Evolutionary conservation across 1,140 invertebrate species (phyloP), one percentile per base, ranked within the genome.

Genomic region (Euglossa dilemma): DNA sequence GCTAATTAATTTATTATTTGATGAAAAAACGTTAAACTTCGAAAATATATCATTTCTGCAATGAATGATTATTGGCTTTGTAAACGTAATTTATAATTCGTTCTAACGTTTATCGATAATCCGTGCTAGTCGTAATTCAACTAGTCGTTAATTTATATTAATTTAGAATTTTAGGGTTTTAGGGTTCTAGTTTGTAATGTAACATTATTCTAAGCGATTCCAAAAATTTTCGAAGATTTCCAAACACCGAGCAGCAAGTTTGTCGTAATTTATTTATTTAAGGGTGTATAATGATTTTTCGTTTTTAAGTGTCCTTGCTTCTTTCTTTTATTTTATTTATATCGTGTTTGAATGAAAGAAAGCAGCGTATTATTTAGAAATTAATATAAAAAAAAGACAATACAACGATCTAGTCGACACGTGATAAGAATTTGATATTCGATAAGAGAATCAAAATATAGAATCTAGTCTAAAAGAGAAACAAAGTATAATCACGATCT

Each of bases 391-490:
- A 72, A 5, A 43, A 36, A 36, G 20, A 47, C 47, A 77, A 77
- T 25, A 59, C 12, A 57, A 57, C 54, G 8, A 79, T 70, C 77
- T 79, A 79, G 75, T 77, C 66, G 47, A 28, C 11, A 43, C 25
- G 56, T 78, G 28, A 57, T 56, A 61, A 18, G 9, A 78, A 70
- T 63, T 50, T 73, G 28, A 36, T 43, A 54, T 70, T 73, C 23
- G 43, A 6, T 70, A 0, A 16, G 25, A 56, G 28, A 80, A 70
- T 81, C 23, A 63, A 77, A 67, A 78, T 9, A 12, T 36, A 50
- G 8, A 50, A 72, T 80, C 45, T 78, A 80, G 70, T 80, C 25
- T 67, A 56, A 36, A 54, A 20, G 1, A 57, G n/a, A 12, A 79
- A 18, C 0, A 82, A 5, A 45, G 45, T 63, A 4, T 70, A 83